A percentile compares a stretch with the other conserved stretches of the same genome.
Conservation (phyloP, 2,888 invertebrate genomes). For the Heliconius aoede region DNA sequence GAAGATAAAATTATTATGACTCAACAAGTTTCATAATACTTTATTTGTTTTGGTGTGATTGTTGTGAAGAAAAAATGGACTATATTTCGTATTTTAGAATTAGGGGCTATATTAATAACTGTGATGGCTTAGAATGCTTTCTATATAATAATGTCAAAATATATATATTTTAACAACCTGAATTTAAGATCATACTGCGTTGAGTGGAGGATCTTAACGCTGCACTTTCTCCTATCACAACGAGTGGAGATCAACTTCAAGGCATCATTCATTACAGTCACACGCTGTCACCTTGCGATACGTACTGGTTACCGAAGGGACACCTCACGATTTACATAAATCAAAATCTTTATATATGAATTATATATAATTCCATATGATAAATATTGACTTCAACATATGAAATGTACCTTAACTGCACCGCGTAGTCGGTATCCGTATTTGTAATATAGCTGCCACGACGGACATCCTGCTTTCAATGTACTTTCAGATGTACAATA, state of each 20-base stretch:
- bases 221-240: too few relatives aligned
- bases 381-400: background rate
- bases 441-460: background rate
- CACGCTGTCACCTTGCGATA: too few relatives aligned
- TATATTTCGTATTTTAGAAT: background rate
- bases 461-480: background rate
- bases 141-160: background rate
- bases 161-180: too few relatives aligned
- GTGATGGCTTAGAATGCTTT: background rate
- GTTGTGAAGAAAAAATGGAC: background rate
- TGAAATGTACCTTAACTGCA: background rate
- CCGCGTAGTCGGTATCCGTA: background rate
- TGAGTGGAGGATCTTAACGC: too few relatives aligned
- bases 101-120: background rate
- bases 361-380: background rate
- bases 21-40: constrained; percentile 3
- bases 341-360: background rate
- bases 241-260: too few relatives aligned
- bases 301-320: too few relatives aligned
- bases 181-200: background rate
- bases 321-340: too few relatives aligned
- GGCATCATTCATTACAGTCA: too few relatives aligned
- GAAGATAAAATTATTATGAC: background rate
- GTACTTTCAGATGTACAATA: background rate
- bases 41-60: background rate